Base-by-base conservation (phyloP, 2,888 invertebrate species). In the Trypoxylon attenuatum region DNA sequence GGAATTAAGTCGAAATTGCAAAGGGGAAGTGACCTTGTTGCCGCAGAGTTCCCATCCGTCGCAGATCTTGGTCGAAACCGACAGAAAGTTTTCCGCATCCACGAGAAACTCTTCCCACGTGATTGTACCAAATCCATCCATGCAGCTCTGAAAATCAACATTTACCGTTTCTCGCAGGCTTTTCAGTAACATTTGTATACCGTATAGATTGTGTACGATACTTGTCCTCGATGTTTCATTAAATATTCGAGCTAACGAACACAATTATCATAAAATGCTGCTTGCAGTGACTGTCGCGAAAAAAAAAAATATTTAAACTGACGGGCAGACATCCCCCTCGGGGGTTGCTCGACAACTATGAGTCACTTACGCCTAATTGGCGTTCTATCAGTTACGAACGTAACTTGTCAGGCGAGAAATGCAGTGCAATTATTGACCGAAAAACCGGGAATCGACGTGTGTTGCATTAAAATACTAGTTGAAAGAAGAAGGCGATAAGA, bases 61-160 rank as follows among this genome's bases (percentile, higher is more conserved):
- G 19, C 78, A 77, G 38, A 88, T 80, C 55, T 76, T 64, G 51
- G 81, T 65, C 2, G 89, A 88, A 52, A 85, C 53, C 53, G 69
- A 58, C 16, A 85, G 71, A 21, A 89, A 82, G 47, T 76, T 77
- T 75, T 82, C 78, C 5, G 86, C 86, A 64, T 84, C 81, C 42
- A 77, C 71, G 16, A 84, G 60, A 77, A 88, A 89, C 73, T 87
- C 86, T 42, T 87, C 87, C 87, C 87, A 87, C 55, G 87, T 83
- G 10, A 87, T 76, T 19, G 85, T 87, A 39, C 87, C 88, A 63
- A 81, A 76, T 52, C 83, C 86, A 52, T 85, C 83, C 84, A 87
- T 85, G 18, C 33, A 18, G 6, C 43, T 46, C 0, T 23, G 27
- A 18, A 42, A 16, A 39, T 39, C 16, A 29, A 51, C n/a, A 47